These are phyloP conservation scores for Morus bassanus DNA, from an alignment of 2,797 vertebrate species.

Conservation along the genomic window DNA sequence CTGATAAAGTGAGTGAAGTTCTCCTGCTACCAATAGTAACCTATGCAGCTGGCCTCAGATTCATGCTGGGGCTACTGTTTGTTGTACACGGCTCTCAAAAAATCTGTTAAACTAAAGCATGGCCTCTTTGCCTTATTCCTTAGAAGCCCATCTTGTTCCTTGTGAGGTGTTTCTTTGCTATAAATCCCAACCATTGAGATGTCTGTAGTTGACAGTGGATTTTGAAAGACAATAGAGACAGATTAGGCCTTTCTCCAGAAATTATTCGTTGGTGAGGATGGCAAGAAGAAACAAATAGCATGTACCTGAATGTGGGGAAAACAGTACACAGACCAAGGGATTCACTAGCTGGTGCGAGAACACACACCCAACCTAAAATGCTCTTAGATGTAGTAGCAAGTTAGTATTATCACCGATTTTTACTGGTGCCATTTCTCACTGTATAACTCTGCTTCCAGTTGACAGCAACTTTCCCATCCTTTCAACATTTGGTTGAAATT, in stretches of 20 bases:
- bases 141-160: not conserved
- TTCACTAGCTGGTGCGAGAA: not conserved
- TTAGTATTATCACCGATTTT: not conserved
- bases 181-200: not conserved
- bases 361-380: not conserved
- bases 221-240: not conserved
- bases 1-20: not conserved
- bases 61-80: not conserved
- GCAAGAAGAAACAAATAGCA: not conserved
- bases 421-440: not conserved
- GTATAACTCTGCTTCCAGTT: not conserved
- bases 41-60: not conserved
- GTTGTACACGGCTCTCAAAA: not conserved
- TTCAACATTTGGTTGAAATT: not conserved
- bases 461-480: not conserved
- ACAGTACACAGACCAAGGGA: not conserved
- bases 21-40: not conserved
- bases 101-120: not conserved
- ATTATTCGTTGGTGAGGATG: not conserved
- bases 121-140: not conserved
- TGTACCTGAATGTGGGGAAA: not conserved
- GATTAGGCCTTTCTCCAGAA: not conserved
- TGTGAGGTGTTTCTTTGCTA: not conserved
- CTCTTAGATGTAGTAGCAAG: not conserved
- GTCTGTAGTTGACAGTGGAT: not conserved